Evolutionary conservation across 2,888 invertebrate genomes (phyloP).

Genomic region (Melanostoma scalare): DNA sequence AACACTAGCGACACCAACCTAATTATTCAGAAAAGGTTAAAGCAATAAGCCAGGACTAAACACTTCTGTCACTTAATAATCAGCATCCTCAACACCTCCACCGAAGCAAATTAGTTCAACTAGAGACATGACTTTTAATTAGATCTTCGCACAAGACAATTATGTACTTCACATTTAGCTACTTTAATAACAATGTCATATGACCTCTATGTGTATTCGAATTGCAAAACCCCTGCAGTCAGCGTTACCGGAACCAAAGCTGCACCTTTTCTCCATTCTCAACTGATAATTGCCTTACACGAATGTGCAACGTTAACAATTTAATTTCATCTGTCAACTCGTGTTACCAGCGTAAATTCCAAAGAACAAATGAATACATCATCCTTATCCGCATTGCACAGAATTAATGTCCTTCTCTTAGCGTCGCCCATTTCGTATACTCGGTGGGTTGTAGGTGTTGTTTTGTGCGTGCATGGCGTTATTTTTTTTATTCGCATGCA

Average conservation of each 20-base stretch:
- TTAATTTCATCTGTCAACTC: constrained; percentile 68
- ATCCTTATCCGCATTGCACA: constrained; percentile 66
- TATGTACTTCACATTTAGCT: too few relatives aligned
- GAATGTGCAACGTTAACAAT: constrained; percentile 64
- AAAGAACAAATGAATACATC: constrained; percentile 61
- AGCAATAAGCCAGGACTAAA: too few relatives aligned
- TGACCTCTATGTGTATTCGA: too few relatives aligned
- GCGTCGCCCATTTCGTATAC: background rate
- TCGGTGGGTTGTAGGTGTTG: background rate
- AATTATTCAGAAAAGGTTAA: too few relatives aligned
- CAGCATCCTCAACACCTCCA: too few relatives aligned
- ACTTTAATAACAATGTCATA: too few relatives aligned
- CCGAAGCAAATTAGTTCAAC: too few relatives aligned
- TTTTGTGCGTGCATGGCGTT: constrained; percentile 18
- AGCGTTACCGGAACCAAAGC: background rate
- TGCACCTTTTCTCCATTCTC: background rate
- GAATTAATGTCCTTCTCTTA: constrained; percentile 62
- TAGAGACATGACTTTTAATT: too few relatives aligned
- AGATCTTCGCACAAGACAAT: too few relatives aligned
- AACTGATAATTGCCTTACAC: constrained; percentile 55
- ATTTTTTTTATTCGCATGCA: constrained; percentile 5
- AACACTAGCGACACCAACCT: too few relatives aligned
- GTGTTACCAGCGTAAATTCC: constrained; percentile 50
- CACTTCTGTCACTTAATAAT: too few relatives aligned
- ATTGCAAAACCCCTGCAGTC: background rate